Conservation (phyloP, 2,113 vertebrate genomes). For the Kryptolebias marmoratus region DNA sequence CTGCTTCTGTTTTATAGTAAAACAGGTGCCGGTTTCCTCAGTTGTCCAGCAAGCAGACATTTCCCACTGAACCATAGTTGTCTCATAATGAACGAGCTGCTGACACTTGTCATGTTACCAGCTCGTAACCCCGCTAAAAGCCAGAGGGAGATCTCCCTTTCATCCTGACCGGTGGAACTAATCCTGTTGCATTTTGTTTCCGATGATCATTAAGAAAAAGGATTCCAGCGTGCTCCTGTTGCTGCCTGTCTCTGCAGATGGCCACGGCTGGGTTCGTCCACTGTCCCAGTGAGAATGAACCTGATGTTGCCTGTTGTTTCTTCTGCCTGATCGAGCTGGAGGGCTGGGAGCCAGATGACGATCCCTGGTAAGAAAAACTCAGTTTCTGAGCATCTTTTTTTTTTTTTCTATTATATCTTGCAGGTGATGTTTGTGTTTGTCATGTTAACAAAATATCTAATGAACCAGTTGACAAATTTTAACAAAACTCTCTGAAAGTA, state of each 20-base stretch:
- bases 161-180: not conserved
- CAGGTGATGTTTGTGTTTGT: no score
- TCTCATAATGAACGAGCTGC: constrained; percentile 44
- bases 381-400: not conserved
- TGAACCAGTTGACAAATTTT: no score
- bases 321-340: constrained; percentile 86
- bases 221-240: not conserved
- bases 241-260: constrained; percentile 77
- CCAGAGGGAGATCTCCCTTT: constrained; percentile 19
- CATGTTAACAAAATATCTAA: no score
- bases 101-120: constrained; percentile 40
- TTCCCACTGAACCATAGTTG: constrained; percentile 9
- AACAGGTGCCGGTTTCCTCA: constrained; percentile 62
- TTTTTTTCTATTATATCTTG: not conserved
- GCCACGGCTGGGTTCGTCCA: constrained; percentile 83
- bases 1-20: constrained; percentile 37
- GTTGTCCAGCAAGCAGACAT: constrained; percentile 38
- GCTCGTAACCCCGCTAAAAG: not conserved
- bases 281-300: constrained; percentile 76
- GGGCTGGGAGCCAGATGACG: constrained; percentile 84
- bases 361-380: constrained; percentile 75
- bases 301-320: constrained; percentile 83
- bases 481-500: no score
- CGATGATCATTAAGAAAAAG: not conserved
- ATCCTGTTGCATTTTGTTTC: not conserved